Evolutionary conservation across 2,113 vertebrate genomes (phyloP), one percentile per base, ranked within the genome.

Genomic region (Pterocles gutturalis): DNA sequence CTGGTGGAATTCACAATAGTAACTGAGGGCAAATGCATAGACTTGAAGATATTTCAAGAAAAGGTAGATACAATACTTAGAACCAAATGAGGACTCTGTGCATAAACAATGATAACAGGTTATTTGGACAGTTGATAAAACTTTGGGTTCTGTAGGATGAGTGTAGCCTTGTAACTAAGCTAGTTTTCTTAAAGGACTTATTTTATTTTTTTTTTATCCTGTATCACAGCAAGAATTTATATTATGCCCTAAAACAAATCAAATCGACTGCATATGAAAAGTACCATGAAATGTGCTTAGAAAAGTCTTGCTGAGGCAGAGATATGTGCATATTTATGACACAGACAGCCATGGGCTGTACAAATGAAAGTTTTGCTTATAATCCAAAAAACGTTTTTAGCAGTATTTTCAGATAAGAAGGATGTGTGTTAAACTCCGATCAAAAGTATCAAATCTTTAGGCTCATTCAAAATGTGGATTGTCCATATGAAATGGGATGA

Each of bases 171-270:
- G 65, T 82, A 96, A 97, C 69, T 41, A 96, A 88, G 90, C 19
- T 17, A 45, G 38, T 31, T 92, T 95, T 88, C 76, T 94, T 83
- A 34, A 89, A 94, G 29, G 46, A 11, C 20, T 94, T n/a, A n/a
- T n/a, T n/a, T 95, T 67, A 95, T 95, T 95, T 54, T 93, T 41
- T 41, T 96, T 96, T 90, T 62, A 96, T 96, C 43, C 5, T 93
- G 60, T 90, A 96, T 97, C 94, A 89, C 72, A 97, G 96, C 38
- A 82, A 95, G 83, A 93, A 96, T 94, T 97, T 97, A 90, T 95
- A 97, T 96, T 97, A 96, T 96, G 85, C 94, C 91, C 90, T 96
- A 97, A 98, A 97, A 98, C 96, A 98, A 97, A 96, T 97, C 76
- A 92, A 95, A 97, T 91, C 65, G 87, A 90, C 20, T 90, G 67